Conservation (phyloP, 2,113 vertebrate species). For the Protobothrops flavoviridis region DNA sequence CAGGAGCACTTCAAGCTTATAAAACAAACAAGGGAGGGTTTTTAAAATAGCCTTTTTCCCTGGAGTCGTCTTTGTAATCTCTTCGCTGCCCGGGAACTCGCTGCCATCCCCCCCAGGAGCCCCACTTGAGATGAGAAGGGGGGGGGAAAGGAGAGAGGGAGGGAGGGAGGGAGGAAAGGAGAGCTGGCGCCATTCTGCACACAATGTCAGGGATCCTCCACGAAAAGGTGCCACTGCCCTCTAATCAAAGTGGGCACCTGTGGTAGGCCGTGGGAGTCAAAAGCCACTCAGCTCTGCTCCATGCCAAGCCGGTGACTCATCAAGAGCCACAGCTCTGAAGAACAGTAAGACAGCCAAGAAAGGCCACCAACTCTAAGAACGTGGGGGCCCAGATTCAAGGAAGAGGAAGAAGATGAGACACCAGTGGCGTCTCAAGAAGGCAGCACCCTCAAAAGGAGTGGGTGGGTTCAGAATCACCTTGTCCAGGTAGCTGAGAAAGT, state of each 20-base stretch:
- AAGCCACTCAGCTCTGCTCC: background rate
- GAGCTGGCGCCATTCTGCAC: background rate
- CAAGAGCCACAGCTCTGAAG: background rate
- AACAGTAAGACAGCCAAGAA: background rate
- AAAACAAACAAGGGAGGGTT: background rate
- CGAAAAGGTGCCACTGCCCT: background rate
- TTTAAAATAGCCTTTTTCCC: background rate
- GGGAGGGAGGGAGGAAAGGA: background rate
- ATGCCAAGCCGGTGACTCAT: background rate
- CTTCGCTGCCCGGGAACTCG: background rate
- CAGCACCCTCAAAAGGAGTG: no score
- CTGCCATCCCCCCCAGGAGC: background rate
- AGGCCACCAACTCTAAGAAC: background rate
- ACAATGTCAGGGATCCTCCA: fast-evolving
- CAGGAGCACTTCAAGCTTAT: slow-evolving; percentile 3
- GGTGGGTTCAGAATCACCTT: no score
- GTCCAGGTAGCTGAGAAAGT: background rate
- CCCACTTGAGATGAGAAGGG: background rate
- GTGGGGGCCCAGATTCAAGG: background rate
- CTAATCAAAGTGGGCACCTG: background rate
- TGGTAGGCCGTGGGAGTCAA: background rate
- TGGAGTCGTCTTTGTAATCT: background rate
- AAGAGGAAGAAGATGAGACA: background rate
- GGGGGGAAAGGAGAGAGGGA: background rate
- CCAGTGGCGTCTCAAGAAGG: background rate